Conservation (phyloP, 92 coral and sea anemone species). For the Parazoanthus atlanticus region DNA sequence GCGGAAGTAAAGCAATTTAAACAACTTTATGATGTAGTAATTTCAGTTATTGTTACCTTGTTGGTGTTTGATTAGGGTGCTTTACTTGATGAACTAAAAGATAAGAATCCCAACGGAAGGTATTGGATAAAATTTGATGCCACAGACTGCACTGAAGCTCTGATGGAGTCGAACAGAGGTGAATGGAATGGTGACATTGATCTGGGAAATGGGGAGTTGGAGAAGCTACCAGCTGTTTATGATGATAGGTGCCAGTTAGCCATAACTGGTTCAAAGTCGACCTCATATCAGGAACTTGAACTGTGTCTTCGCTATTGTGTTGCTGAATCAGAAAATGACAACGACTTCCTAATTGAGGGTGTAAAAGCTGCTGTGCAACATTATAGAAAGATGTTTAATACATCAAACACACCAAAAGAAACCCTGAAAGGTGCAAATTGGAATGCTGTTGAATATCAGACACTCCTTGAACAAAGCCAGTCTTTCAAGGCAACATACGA, state of each 20-base stretch:
- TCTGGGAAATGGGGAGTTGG: background rate
- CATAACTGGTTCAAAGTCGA: background rate
- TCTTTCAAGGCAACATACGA: background rate
- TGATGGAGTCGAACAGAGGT: background rate
- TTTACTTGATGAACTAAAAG: background rate
- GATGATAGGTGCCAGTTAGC: too few species aligned
- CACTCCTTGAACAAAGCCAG: conserved; percentile 48
- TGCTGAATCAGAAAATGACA: conserved; percentile 29
- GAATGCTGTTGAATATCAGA: conserved; percentile 45
- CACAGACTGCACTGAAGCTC: background rate
- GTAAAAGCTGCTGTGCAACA: conserved; percentile 12
- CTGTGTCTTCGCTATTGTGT: background rate
- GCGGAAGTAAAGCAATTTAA: too few species aligned
- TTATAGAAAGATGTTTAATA: conserved; percentile 18
- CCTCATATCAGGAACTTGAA: background rate
- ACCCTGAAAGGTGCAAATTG: conserved; percentile 43
- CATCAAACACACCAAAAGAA: conserved; percentile 35
- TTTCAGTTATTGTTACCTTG: too few species aligned
- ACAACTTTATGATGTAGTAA: too few species aligned
- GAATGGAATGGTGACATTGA: conserved; percentile 22
- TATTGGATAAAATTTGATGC: conserved; percentile 4
- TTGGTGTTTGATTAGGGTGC: background rate
- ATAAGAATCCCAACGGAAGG: background rate
- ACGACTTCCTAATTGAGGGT: conserved; percentile 27
- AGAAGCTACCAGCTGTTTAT: too few species aligned